phyloP scores from a whole-genome alignment of 2,888 invertebrate species.

The Ophion slaviceki region DNA sequence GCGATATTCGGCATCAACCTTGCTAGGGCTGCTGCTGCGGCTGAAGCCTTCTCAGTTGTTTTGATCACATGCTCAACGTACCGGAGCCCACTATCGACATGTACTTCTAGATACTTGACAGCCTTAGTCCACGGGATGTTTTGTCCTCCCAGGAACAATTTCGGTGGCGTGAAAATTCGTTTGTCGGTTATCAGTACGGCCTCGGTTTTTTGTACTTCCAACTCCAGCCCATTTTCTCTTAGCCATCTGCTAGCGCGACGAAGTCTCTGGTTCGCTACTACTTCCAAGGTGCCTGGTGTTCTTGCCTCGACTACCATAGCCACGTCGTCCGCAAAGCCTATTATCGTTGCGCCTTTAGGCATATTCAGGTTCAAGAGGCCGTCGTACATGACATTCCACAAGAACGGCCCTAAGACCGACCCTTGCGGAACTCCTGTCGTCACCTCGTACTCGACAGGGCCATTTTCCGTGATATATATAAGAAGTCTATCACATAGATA shows the following conservation, averaged over 20 bases:
- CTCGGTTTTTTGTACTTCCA: too few species aligned
- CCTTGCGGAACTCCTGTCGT: slow-evolving; percentile 33
- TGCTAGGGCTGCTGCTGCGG: too few species aligned
- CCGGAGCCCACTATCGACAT: slow-evolving; percentile 19
- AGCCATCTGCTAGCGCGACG: slow-evolving; percentile 23
- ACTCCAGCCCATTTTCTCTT: too few species aligned
- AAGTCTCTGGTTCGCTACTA: slow-evolving; percentile 24
- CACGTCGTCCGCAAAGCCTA: slow-evolving; percentile 1
- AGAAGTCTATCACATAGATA: too few species aligned
- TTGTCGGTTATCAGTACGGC: slow-evolving; percentile 17
- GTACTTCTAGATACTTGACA: slow-evolving; percentile 42
- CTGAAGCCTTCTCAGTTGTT: slow-evolving; percentile 33
- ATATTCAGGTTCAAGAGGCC: slow-evolving; percentile 16
- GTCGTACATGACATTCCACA: slow-evolving; percentile 35
- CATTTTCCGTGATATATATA: too few species aligned
- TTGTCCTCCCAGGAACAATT: too few species aligned
- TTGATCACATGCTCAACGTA: slow-evolving; percentile 17
- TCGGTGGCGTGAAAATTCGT: slow-evolving; percentile 17
- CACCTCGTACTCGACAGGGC: neutral
- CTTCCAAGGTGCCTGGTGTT: slow-evolving; percentile 4
- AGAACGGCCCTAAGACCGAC: slow-evolving; percentile 20
- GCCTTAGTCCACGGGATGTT: slow-evolving; percentile 11
- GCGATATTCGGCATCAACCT: slow-evolving; percentile 64
- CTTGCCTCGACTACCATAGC: slow-evolving; percentile 16
- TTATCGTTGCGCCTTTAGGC: too few species aligned